A percentile compares a stretch with the other conserved stretches of the same genome.
Evolutionary conservation across 1,140 invertebrate genomes (phyloP).

Genomic region (Hyphantria cunea): DNA sequence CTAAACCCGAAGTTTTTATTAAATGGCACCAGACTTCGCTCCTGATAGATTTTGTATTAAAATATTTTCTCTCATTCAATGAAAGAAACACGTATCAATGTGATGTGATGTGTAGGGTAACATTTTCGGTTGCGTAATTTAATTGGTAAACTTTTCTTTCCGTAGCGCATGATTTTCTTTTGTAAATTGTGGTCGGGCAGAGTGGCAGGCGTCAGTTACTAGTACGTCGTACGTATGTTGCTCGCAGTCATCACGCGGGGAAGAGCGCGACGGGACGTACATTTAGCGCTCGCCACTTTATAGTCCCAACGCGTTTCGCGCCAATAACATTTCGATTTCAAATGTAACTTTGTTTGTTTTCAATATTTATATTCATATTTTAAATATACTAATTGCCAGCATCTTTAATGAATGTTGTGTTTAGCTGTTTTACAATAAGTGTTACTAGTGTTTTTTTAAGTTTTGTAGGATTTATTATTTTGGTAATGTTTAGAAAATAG

Average conservation of each 20-base stretch:
- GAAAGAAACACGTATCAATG: too few relatives aligned
- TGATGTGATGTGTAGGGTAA: too few relatives aligned
- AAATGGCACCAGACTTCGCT: too few relatives aligned
- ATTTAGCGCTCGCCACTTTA: slow-evolving; percentile 29
- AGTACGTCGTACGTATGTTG: slow-evolving; percentile 4
- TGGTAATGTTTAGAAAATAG: too few relatives aligned
- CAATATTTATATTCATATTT: slow-evolving; percentile 3
- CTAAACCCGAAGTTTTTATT: too few relatives aligned
- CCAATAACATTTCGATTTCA: slow-evolving; percentile 35
- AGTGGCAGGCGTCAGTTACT: slow-evolving; percentile 10
- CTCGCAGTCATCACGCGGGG: slow-evolving; percentile 50
- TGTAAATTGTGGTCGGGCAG: slow-evolving; percentile 2
- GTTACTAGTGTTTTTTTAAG: background rate
- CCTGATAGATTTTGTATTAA: too few relatives aligned
- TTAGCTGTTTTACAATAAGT: slow-evolving; percentile 1
- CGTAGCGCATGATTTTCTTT: slow-evolving; percentile 22
- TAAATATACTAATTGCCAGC: slow-evolving; percentile 26
- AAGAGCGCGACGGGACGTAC: slow-evolving; percentile 54
- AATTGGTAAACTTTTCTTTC: slow-evolving; percentile 1
- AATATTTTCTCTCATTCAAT: too few relatives aligned
- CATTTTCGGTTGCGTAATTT: background rate
- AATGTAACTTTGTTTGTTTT: slow-evolving; percentile 22
- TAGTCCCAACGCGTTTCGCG: slow-evolving; percentile 36
- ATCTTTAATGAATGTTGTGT: slow-evolving; percentile 6
- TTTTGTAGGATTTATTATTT: background rate